Evolutionary conservation across 2,888 invertebrate species (phyloP), one percentile per base, ranked within the genome.

Genomic region (Hemistola chrysoprasaria): DNA sequence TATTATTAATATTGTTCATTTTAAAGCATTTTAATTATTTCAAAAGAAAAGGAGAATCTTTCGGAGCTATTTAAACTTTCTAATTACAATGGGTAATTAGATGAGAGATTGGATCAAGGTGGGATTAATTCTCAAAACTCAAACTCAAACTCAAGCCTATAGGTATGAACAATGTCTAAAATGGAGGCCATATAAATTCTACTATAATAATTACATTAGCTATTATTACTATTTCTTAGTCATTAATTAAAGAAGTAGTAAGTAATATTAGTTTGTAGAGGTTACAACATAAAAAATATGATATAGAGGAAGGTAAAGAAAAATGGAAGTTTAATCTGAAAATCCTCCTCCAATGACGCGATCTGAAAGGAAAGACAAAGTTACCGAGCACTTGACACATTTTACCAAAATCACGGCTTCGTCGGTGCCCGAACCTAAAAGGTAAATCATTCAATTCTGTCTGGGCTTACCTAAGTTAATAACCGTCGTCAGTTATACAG

Each of bases 401-500:
- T 40, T 33, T 34, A 22, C 21, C 16, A 36, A 39, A 45, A 37
- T 24, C 34, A 26, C 22, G 23, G 22, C 29, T 31, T 38, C 22
- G 26, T 38, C 31, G 33, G 34, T 30, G 22, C 8, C 11, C 20
- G 21, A 26, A 40, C 40, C 16, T 28, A 22, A 25, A 27, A 39
- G 31, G 38, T 46, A 46, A 47, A 47, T 41, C 26, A 39, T 47
- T 39, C 28, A 38, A 35, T 41, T 39, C 25, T 21, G 34, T 33
- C 23, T 16, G 24, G 37, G 30, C 41, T 45, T 40, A 22, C 36
- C 36, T 30, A 45, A 47, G 44, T 40, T 44, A 50, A 44, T 44
- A 41, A 46, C 33, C 41, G 42, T 47, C 44, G 43, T 31, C 43
- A 46, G 46, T 48, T 52, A 49, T 40, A 35, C n/a, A n/a, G 40